Evolutionary conservation across 2,797 vertebrate genomes (phyloP).

Genomic region (Protosalanx chinensis): DNA sequence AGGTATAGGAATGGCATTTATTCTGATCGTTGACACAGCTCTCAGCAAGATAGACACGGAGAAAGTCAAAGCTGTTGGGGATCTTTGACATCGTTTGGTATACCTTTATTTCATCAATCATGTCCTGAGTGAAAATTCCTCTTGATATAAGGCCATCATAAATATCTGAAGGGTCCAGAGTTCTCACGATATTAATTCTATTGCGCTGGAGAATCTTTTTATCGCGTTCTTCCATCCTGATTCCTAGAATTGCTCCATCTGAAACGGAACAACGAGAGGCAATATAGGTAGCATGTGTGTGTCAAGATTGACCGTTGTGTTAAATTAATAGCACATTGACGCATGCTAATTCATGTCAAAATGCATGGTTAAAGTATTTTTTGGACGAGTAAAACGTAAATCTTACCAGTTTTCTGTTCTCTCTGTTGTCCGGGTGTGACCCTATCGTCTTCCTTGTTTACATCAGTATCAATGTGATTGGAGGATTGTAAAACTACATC

Average conservation of each 20-base stretch:
- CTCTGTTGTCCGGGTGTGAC: conserved; percentile 13
- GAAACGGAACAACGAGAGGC: conserved; percentile 8
- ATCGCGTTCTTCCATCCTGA: conserved; percentile 77
- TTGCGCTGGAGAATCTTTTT: conserved; percentile 70
- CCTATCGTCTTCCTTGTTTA: conserved; percentile 61
- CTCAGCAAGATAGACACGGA: background rate
- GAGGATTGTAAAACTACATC: background rate
- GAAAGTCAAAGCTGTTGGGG: conserved; percentile 10
- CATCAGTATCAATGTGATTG: conserved; percentile 60
- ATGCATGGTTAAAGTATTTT: background rate
- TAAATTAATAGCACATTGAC: too few relatives aligned
- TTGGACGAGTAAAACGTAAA: background rate
- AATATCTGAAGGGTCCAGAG: conserved; percentile 71
- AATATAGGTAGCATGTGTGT: background rate
- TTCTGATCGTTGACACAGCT: conserved; percentile 7
- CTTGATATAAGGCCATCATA: conserved; percentile 77
- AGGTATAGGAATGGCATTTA: background rate
- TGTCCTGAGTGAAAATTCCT: conserved; percentile 81
- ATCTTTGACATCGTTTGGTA: background rate
- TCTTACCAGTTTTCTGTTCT: background rate
- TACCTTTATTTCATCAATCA: conserved; percentile 92
- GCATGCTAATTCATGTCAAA: background rate
- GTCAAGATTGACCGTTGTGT: too few relatives aligned
- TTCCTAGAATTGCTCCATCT: conserved; percentile 4
- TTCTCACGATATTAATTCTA: conserved; percentile 70